Base-by-base conservation (phyloP, 2,113 vertebrate genomes). In the Sclerurus mexicanus region DNA sequence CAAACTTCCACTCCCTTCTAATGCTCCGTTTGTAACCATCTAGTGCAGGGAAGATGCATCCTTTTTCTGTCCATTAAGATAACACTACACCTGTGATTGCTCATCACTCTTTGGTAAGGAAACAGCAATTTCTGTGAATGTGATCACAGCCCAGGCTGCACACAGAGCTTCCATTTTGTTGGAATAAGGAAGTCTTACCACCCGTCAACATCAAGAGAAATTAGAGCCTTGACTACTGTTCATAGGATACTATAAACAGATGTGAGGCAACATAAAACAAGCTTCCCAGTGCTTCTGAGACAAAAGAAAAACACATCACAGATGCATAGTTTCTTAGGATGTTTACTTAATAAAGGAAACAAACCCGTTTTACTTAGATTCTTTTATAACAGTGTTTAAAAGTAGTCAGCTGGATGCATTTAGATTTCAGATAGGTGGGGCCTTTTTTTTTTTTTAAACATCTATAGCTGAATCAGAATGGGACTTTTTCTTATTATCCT, bases 301-400 rank as follows among this genome's bases (percentile, higher is more conserved):
- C 71, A 85, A 94, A 87, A 67, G 63, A 78, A 20, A 56, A 88
- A 90, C 72, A 58, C 15, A 72, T 4, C 62, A 44, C 53, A 88
- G 79, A 86, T 35, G 30, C 44, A 52, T 5, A 66, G 42, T 77
- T 93, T 93, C 85, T 69, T 59, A 73, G 68, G 37, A 93, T 83
- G 72, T 50, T 95, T 93, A 93, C 30, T 93, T 66, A 44, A 79
- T n/a, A 90, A 83, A 94, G 72, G 58, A 94, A 92, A 80, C 75
- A 94, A 88, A 77, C 46, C n/a, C 55, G 37, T 80, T 94, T 85
- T 82, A 83, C 37, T 94, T 66, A 27, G 30, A 90, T 90, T 77
- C 44, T 79, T 95, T 78, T 49, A 19, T 7, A 80, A 77, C 31
- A 35, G 84, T 58, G 63, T 62, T 84, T 78, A 85, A 59, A 92